Evolutionary conservation across 2,888 invertebrate genomes (phyloP).

Genomic region (Cryptocephalus moraei): DNA sequence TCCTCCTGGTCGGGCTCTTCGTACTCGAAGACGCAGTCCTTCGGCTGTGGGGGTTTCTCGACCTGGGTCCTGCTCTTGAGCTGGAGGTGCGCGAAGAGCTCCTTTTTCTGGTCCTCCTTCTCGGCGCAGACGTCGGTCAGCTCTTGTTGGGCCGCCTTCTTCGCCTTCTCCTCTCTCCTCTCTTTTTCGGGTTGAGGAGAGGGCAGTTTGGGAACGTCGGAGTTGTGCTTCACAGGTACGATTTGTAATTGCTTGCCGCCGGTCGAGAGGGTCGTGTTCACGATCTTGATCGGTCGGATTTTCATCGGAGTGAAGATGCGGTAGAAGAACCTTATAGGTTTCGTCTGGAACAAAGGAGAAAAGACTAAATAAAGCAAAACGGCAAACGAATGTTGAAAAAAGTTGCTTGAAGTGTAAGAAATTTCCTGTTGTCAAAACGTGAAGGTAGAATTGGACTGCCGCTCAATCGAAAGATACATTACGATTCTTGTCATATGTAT

Average conservation of each 20-base stretch:
- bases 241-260: slow-evolving; percentile 36
- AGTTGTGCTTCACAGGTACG: slow-evolving; percentile 24
- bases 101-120: slow-evolving; percentile 21
- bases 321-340: slow-evolving; percentile 56
- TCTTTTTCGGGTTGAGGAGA: slow-evolving; percentile 1
- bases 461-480: too few species aligned
- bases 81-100: slow-evolving; percentile 32
- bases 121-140: background rate
- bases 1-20: slow-evolving; percentile 36
- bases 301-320: slow-evolving; percentile 42
- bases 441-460: too few species aligned
- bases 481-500: too few species aligned
- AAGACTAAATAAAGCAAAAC: background rate
- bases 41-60: slow-evolving; percentile 16
- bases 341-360: slow-evolving; percentile 39
- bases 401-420: too few species aligned
- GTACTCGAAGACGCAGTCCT: slow-evolving; percentile 34
- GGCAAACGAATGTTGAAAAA: too few species aligned
- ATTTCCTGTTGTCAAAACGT: too few species aligned
- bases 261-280: slow-evolving; percentile 30
- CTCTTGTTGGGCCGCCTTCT: slow-evolving; percentile 6
- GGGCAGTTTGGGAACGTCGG: slow-evolving; percentile 9
- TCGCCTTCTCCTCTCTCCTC: slow-evolving; percentile 1
- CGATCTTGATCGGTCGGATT: slow-evolving; percentile 34
- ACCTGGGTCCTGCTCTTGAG: slow-evolving; percentile 30